Evolutionary conservation across 1,140 invertebrate genomes (phyloP).

Genomic region (Vanessa tameamea): DNA sequence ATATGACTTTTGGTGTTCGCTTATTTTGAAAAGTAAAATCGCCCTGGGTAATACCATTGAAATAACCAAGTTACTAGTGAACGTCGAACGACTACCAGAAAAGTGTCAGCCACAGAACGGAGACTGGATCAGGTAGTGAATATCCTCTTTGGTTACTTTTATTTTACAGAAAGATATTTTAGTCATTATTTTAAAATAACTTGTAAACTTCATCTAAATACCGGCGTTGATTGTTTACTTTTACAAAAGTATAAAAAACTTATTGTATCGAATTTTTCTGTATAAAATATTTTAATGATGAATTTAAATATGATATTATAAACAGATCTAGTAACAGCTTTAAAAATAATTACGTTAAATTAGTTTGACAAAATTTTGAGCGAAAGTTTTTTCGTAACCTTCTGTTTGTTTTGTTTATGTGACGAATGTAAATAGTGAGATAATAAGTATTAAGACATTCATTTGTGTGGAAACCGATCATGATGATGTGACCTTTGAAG

Average conservation of each 20-base stretch:
- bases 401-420: conserved; percentile 32
- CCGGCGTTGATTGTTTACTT: conserved; percentile 64
- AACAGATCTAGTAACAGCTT: not conserved
- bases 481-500: conserved; percentile 43
- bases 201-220: conserved; percentile 29
- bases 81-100: conserved; percentile 56
- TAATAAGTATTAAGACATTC: not conserved
- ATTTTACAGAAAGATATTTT: conserved; percentile 20
- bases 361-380: conserved; percentile 11
- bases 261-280: conserved; percentile 30
- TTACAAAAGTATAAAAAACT: conserved; percentile 22
- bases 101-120: conserved; percentile 53
- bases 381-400: conserved; percentile 30
- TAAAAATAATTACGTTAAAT: conserved; percentile 10
- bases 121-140: conserved; percentile 48
- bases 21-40: conserved; percentile 38
- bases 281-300: conserved; percentile 8
- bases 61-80: conserved; percentile 65
- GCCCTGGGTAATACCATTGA: conserved; percentile 58
- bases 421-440: conserved; percentile 13
- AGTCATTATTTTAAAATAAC: conserved; percentile 19
- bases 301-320: not conserved
- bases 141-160: conserved; percentile 21
- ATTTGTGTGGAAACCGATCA: conserved; percentile 23
- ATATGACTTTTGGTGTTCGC: conserved; percentile 3